A percentile compares a stretch with the other conserved stretches of the same genome.
These are phyloP conservation scores for Drosophila insularis DNA, from an alignment of 1,140 invertebrate species.

Conservation along the genomic window DNA sequence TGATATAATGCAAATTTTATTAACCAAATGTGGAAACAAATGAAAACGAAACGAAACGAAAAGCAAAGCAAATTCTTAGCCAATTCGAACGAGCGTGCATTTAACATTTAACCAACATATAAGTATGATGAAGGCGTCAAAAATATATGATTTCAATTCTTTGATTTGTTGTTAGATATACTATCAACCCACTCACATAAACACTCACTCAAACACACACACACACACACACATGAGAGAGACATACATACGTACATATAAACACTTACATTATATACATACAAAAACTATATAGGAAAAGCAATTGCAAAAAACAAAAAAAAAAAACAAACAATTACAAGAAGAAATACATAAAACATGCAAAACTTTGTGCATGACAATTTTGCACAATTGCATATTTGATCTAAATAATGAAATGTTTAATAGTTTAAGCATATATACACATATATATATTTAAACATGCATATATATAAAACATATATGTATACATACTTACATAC, in stretches of 20 bases:
- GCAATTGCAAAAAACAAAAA: neutral
- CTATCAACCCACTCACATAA: conserved; percentile 10
- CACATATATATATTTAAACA: neutral
- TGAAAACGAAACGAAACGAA: conserved; percentile 31
- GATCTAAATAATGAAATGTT: conserved; percentile 8
- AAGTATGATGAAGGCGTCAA: conserved; percentile 25
- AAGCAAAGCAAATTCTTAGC: conserved; percentile 65
- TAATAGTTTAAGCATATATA: conserved; percentile 1
- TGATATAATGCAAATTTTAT: conserved; percentile 53
- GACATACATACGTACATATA: conserved; percentile 11
- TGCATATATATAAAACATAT: neutral
- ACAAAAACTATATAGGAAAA: conserved; percentile 8
- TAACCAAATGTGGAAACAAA: conserved; percentile 25
- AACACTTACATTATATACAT: conserved; percentile 1
- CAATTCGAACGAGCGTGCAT: conserved; percentile 76
- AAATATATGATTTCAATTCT: conserved; percentile 29
- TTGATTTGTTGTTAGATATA: conserved; percentile 13
- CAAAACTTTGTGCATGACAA: conserved; percentile 5
- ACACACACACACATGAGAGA: neutral
- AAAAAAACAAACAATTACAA: neutral
- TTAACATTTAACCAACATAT: conserved; percentile 49
- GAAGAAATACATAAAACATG: neutral
- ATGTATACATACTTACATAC: neutral
- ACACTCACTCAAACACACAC: conserved; percentile 12
- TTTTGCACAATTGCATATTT: conserved; percentile 8